Conservation (phyloP, 2,888 invertebrate species). For the Lycocerus yunnanus region DNA sequence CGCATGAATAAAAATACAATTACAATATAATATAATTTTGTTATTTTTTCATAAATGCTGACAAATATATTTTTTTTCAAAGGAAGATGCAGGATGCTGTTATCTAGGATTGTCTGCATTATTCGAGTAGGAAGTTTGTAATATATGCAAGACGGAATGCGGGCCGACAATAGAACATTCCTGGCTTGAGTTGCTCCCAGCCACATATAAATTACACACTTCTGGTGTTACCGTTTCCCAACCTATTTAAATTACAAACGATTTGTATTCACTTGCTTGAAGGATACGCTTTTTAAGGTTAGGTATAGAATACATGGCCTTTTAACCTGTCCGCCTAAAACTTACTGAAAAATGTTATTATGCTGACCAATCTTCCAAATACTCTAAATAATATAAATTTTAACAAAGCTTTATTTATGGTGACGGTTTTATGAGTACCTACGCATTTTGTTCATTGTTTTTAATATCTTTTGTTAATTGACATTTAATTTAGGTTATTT, state of each 20-base stretch:
- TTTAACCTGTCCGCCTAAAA: not conserved
- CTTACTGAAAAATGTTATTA: not conserved
- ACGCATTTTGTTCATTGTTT: not conserved
- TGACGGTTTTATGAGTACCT: not conserved
- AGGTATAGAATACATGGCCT: not conserved
- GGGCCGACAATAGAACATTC: conserved; percentile 36
- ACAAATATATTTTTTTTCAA: conserved; percentile 41
- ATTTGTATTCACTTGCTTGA: conserved; percentile 27
- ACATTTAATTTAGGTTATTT: not conserved
- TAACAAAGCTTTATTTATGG: not conserved
- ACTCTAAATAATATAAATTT: not conserved
- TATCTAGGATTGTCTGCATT: conserved; percentile 43
- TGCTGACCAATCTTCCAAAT: not conserved
- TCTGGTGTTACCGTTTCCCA: conserved; percentile 25
- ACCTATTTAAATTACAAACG: conserved; percentile 35
- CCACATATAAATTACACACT: conserved; percentile 36
- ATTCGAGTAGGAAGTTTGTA: conserved; percentile 39
- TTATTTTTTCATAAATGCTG: conserved; percentile 31
- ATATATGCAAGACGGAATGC: conserved; percentile 42
- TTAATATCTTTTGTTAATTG: not conserved
- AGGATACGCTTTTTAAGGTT: conserved; percentile 15
- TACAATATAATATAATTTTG: not conserved
- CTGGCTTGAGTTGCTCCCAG: conserved; percentile 33
- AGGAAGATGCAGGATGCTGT: conserved; percentile 40
- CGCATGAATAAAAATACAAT: not conserved